These are phyloP conservation scores for Saccopteryx leptura DNA, from an alignment of 2,113 vertebrate species.

Conservation along the genomic window DNA sequence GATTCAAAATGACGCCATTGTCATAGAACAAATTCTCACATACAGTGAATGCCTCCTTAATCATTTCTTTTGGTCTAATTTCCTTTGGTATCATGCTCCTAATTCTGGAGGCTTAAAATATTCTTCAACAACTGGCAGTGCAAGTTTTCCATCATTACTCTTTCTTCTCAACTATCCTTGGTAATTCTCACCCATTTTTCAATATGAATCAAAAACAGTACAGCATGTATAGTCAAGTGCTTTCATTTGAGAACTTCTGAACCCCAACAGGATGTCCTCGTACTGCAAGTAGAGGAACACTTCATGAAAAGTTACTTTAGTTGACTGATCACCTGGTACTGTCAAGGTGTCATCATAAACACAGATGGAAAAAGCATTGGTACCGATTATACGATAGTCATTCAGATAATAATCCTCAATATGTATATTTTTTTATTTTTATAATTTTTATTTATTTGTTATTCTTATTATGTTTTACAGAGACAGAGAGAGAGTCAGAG, in stretches of 20 bases:
- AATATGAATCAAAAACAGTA: not conserved
- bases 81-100: not conserved
- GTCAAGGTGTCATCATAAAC: not conserved
- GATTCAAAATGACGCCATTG: not conserved
- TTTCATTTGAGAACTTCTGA: not conserved
- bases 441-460: not conserved
- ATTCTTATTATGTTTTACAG: too few relatives aligned
- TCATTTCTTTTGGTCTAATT: not conserved
- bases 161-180: not conserved
- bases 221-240: not conserved
- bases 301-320: not conserved
- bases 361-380: not conserved
- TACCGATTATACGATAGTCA: not conserved
- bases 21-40: not conserved
- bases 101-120: not conserved
- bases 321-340: not conserved
- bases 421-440: not conserved
- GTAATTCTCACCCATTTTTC: not conserved
- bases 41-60: not conserved
- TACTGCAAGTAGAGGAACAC: not conserved
- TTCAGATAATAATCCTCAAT: not conserved
- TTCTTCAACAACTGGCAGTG: not conserved
- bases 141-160: not conserved
- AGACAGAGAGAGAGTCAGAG: too few relatives aligned
- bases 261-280: not conserved